phyloP scores from a whole-genome alignment of 1,140 invertebrate genomes.

The Drosophila sucinea region DNA sequence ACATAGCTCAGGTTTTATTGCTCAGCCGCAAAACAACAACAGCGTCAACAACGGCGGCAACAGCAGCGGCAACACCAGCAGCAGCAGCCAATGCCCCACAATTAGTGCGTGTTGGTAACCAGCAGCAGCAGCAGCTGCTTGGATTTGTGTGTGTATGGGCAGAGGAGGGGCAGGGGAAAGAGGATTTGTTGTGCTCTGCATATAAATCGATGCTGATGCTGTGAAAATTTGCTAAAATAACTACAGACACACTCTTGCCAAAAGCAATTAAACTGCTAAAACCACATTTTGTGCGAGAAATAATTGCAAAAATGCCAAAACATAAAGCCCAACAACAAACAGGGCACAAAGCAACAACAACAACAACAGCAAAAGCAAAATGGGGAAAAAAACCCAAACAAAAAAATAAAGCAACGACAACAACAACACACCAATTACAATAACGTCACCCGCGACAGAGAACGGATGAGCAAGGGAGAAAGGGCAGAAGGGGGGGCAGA shows the following conservation, averaged over 20 bases:
- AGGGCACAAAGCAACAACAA: conserved; percentile 37
- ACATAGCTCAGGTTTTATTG: conserved; percentile 67
- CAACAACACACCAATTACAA: conserved; percentile 50
- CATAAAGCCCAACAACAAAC: conserved; percentile 79
- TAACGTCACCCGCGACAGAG: conserved; percentile 18
- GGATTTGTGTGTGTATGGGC: conserved; percentile 38
- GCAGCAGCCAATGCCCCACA: conserved; percentile 35
- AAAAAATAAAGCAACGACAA: conserved; percentile 29
- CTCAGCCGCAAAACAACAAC: conserved; percentile 54
- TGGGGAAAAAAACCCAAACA: conserved; percentile 18
- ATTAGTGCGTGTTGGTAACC: conserved; percentile 77
- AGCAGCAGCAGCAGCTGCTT: conserved; percentile 50
- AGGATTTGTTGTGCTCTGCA: conserved; percentile 61
- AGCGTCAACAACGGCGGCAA: conserved; percentile 38
- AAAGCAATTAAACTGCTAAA: conserved; percentile 82
- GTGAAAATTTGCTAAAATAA: conserved; percentile 81
- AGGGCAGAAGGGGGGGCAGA: not conserved
- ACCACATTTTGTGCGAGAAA: conserved; percentile 82
- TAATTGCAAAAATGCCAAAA: conserved; percentile 82
- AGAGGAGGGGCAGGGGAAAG: not conserved
- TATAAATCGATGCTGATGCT: conserved; percentile 80
- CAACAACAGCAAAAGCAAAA: conserved; percentile 25
- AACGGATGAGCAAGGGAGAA: not conserved
- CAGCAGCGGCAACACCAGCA: conserved; percentile 41
- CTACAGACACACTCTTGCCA: conserved; percentile 69